Conservation (phyloP, 2,113 vertebrate species). For the Pseudorasbora parva region DNA sequence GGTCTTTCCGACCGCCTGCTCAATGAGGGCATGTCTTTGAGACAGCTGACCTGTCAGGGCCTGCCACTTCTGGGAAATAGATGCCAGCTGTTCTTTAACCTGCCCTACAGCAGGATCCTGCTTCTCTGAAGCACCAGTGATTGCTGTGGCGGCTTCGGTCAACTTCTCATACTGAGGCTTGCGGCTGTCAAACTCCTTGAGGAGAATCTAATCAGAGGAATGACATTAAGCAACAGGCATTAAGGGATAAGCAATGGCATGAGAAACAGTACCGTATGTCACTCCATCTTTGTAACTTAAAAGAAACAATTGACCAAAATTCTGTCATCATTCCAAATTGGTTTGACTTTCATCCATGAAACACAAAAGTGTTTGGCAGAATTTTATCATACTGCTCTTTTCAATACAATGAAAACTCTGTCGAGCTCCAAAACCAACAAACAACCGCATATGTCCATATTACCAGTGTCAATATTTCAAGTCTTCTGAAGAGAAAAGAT, state of each 20-base stretch:
- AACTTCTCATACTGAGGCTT: slow-evolving; percentile 91
- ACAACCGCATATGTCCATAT: not conserved
- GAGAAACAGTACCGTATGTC: not conserved
- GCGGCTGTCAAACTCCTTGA: slow-evolving; percentile 95
- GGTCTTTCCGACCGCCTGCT: slow-evolving; percentile 87
- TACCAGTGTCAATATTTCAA: not conserved
- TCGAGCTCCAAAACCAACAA: not conserved
- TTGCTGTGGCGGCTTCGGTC: slow-evolving; percentile 78
- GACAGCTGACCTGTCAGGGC: slow-evolving; percentile 85
- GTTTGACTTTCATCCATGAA: not conserved
- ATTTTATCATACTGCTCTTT: not conserved
- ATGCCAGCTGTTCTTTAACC: slow-evolving; percentile 82
- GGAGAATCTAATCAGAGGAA: slow-evolving; percentile 82
- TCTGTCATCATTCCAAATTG: not conserved
- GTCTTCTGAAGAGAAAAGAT: no score
- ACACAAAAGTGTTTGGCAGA: no score
- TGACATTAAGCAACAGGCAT: slow-evolving; percentile 1
- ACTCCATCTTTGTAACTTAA: not conserved
- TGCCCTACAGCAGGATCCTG: slow-evolving; percentile 74
- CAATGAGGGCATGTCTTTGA: slow-evolving; percentile 84
- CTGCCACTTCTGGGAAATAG: slow-evolving; percentile 89
- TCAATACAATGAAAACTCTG: not conserved
- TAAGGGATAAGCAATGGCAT: not conserved
- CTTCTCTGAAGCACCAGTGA: slow-evolving; percentile 81
- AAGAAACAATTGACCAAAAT: not conserved